Evolutionary conservation across 2,888 invertebrate genomes (phyloP), one percentile per base, ranked within the genome.

Genomic region (Acrocyrtus sp.): DNA sequence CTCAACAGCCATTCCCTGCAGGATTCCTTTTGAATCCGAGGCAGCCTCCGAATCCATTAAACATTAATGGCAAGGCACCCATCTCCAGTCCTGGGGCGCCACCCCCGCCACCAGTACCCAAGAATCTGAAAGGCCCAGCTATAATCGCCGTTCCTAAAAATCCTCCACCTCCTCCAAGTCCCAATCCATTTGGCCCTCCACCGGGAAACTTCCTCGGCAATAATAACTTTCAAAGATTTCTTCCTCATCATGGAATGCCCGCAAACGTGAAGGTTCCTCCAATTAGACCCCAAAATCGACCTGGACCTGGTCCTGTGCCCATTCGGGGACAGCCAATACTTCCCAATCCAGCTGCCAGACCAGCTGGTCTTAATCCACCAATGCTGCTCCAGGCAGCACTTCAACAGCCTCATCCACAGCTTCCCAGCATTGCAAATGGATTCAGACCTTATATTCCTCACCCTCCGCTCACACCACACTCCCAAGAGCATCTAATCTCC

Each of bases 101-200:
- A n/a, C 29, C 4, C 34, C 47, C 47, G 24, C 61, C 68, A 6
- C 61, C 67, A 6, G 45, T 63, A 19, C 70, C 70, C 12, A 63
- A 68, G 21, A 68, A 68, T 24, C 17, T 68, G 1, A 68, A 68
- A 47, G 68, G 68, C 2, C 68, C 68, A 10, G 69, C 62, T 1
- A 70, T 70, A 3, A 70, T 70, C n/a, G 69, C 69, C 3, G 69
- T 70, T 8, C 69, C 69, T 17, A 69, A 70, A n/a, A n/a, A n/a
- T 26, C 61, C 19, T 27, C 6, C 26, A 19, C 39, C 41, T 1
- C 48, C 48, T 24, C 48, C 53, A 1, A 27, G 54, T n/a, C 56
- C 45, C 61, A 61, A 22, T 43, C 57, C 57, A n/a, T 47, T 70
- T 3, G 12, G 51, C 1, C 1, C 53, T 29, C 43, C 62, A n/a